Evolutionary conservation across 2,797 vertebrate genomes (phyloP).

Genomic region (Tympanoctomys barrerae): DNA sequence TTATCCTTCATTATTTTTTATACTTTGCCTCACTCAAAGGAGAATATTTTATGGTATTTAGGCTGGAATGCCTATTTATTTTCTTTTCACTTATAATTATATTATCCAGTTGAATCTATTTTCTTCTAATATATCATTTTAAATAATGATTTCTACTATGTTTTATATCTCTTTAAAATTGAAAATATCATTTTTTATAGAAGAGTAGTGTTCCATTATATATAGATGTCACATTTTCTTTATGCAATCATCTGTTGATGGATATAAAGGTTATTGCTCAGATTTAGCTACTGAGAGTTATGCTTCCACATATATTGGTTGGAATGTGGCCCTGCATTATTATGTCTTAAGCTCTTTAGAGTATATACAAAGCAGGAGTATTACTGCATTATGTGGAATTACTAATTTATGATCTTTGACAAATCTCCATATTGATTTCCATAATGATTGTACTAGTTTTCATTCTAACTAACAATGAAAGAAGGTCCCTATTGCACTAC

Average conservation of each 20-base stretch:
- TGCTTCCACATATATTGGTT: neutral
- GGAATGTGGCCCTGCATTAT: neutral
- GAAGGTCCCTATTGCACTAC: neutral
- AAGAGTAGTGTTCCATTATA: too few species aligned
- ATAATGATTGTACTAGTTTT: too few species aligned
- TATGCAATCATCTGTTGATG: neutral
- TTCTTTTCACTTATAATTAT: neutral
- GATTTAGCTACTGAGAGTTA: neutral
- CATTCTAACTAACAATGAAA: neutral
- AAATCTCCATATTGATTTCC: neutral
- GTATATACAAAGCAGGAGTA: neutral
- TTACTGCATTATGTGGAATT: neutral
- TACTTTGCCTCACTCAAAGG: neutral
- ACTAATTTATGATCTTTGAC: neutral
- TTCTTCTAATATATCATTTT: neutral
- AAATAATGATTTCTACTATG: too few species aligned
- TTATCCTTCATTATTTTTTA: neutral
- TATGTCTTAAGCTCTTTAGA: neutral
- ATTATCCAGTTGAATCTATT: neutral
- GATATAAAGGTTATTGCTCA: neutral
- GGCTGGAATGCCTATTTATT: neutral
- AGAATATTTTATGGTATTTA: neutral
- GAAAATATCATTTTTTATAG: too few species aligned
- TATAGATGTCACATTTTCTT: too few species aligned
- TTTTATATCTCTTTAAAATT: too few species aligned